Evolutionary conservation across 2,797 vertebrate genomes (phyloP), one percentile per base, ranked within the genome.

Genomic region (Mustela erminea): DNA sequence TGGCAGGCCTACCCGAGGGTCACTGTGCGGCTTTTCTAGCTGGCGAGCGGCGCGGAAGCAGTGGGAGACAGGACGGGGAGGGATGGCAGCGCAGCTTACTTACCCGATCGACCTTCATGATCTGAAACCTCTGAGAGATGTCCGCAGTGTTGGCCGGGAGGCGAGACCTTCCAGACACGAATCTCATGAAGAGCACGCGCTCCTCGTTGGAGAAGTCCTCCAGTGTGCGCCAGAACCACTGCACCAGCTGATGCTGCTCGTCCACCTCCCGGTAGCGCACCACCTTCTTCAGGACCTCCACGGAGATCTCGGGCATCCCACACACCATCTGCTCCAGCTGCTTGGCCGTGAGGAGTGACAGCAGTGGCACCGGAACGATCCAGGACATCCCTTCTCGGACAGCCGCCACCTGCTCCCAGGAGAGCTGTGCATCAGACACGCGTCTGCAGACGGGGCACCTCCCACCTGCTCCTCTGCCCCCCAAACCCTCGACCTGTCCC

Each of bases 31-130:
- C 70, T 95, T 96, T 46, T 43, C 89, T 66, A 82, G 56, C 38
- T 66, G 58, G 41, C 14, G 68, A 86, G 32, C 52, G 20, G 38
- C 5, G 21, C 38, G 43, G n/a, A 91, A 21, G 43, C 38, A n/a
- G 13, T 11, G 32, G 27, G 43, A 49, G 43, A 85, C 4, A 27
- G 56, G 35, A 83, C 38, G 1, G 90, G 84, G 20, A 46, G 90
- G 84, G 20, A 46, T 38, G 15, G 11, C 38, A 38, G 46, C 85
- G 0, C 3, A 3, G 68, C 25, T 27, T 35, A 77, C 99, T 99
- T 98, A 99, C 99, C 99, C 99, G 98, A 98, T 99, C 99, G 96
- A 99, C 99, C 98, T 99, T 99, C 99, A 99, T 99, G 96, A 99
- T 99, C 96, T 99, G 99, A 98, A 99, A 99, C 90, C 99, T 98